Conservation (phyloP, 2,888 invertebrate species). For the Cenopis cana region DNA sequence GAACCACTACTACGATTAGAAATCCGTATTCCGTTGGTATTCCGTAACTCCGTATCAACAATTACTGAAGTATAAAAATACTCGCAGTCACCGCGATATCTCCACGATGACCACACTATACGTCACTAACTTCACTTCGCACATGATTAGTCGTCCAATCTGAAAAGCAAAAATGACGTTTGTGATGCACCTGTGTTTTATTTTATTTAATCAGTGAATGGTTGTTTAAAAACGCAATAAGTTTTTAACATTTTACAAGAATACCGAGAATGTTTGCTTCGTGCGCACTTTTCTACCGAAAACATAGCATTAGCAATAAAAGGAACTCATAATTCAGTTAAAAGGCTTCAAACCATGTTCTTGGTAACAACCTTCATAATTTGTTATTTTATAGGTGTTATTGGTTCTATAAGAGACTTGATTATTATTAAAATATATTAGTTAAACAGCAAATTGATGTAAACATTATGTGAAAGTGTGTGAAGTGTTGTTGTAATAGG, state of each 20-base stretch:
- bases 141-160: constrained; percentile 43
- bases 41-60: no score
- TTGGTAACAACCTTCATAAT: constrained; percentile 47
- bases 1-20: no score
- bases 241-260: constrained; percentile 28
- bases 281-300: constrained; percentile 52
- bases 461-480: background rate
- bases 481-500: constrained; percentile 45
- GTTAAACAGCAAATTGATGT: constrained; percentile 7
- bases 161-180: constrained; percentile 43
- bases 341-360: constrained; percentile 66
- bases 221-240: constrained; percentile 43
- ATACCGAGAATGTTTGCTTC: constrained; percentile 44
- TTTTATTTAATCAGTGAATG: constrained; percentile 44
- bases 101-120: background rate
- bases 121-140: constrained; percentile 20
- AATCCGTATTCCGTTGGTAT: no score
- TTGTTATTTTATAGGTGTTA: constrained; percentile 49
- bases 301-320: constrained; percentile 57
- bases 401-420: constrained; percentile 33
- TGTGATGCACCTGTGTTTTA: constrained; percentile 44
- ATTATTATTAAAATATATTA: constrained; percentile 34
- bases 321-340: constrained; percentile 64
- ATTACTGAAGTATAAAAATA: background rate
- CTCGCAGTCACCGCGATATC: background rate